Evolutionary conservation across 2,888 invertebrate genomes (phyloP).

Genomic region (Melinaea marsaeus): DNA sequence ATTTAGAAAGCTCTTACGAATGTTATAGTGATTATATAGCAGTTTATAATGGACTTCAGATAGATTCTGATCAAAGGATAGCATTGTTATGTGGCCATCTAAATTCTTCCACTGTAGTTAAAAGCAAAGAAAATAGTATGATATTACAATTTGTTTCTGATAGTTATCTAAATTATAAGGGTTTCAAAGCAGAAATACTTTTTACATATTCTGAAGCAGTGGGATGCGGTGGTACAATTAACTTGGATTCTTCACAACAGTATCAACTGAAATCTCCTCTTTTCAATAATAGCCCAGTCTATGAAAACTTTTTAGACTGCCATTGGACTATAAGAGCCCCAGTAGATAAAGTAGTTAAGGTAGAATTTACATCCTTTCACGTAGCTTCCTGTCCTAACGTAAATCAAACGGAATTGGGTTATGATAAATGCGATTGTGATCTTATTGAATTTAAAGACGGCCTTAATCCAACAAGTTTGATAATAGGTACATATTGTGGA

Average conservation of each 20-base stretch:
- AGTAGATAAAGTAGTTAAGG: conserved; percentile 77
- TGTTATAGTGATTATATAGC: conserved; percentile 81
- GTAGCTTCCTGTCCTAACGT: conserved; percentile 65
- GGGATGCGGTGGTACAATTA: conserved; percentile 85
- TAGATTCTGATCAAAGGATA: conserved; percentile 62
- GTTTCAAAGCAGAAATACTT: conserved; percentile 79
- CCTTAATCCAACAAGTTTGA: conserved; percentile 78
- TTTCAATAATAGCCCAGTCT: conserved; percentile 59
- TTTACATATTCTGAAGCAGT: conserved; percentile 76
- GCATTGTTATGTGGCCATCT: conserved; percentile 83
- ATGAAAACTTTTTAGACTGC: conserved; percentile 85
- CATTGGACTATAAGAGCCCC: conserved; percentile 83
- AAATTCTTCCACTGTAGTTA: conserved; percentile 74
- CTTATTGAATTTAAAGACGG: conserved; percentile 87
- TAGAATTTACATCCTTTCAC: conserved; percentile 77
- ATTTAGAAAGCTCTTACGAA: conserved; percentile 63
- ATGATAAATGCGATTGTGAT: conserved; percentile 82
- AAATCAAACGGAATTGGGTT: conserved; percentile 59
- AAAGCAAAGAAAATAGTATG: conserved; percentile 79
- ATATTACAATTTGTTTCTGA: conserved; percentile 74
- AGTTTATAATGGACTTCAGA: conserved; percentile 71
- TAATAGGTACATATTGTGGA: conserved; percentile 85
- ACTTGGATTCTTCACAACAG: conserved; percentile 63
- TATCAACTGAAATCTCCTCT: conserved; percentile 61
- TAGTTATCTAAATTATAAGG: conserved; percentile 56